Percentiles rank a stretch among this genome's conserved stretches.
These are phyloP conservation scores for Danio jaintianensis DNA, from an alignment of 2,797 vertebrate species.

Conservation along the genomic window DNA sequence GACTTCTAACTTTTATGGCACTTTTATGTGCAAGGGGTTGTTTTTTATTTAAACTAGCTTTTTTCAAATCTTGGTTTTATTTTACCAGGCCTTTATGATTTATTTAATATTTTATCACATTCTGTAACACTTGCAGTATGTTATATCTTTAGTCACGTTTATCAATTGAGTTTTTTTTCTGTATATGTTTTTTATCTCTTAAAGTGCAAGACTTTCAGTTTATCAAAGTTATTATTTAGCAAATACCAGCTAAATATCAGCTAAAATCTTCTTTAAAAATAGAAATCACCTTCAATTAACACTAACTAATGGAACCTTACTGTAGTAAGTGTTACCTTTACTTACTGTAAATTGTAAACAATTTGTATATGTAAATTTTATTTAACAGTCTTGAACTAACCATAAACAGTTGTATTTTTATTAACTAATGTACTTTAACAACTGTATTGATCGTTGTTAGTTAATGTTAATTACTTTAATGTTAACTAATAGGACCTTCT, in stretches of 20 bases:
- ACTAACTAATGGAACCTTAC: no score
- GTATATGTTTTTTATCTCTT: no score
- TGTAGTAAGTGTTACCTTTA: no score
- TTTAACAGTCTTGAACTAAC: neutral
- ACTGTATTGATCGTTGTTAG: neutral
- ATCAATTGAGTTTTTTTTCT: no score
- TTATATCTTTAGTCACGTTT: no score
- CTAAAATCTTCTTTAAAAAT: no score
- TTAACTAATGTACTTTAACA: neutral
- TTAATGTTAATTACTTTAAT: neutral
- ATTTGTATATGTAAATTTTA: no score
- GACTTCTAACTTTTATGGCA: neutral
- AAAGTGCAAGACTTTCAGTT: no score
- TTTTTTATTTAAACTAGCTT: neutral
- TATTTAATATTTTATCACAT: neutral
- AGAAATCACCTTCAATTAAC: no score
- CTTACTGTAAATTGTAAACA: no score
- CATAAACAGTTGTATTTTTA: neutral
- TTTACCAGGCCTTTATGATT: neutral
- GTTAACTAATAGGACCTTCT: neutral
- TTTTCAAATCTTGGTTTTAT: neutral
- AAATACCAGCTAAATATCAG: no score
- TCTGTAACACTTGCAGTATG: neutral
- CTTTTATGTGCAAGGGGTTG: neutral
- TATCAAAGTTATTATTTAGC: no score